phyloP scores from a whole-genome alignment of 2,888 invertebrate genomes.

The Notodonta dromedarius region DNA sequence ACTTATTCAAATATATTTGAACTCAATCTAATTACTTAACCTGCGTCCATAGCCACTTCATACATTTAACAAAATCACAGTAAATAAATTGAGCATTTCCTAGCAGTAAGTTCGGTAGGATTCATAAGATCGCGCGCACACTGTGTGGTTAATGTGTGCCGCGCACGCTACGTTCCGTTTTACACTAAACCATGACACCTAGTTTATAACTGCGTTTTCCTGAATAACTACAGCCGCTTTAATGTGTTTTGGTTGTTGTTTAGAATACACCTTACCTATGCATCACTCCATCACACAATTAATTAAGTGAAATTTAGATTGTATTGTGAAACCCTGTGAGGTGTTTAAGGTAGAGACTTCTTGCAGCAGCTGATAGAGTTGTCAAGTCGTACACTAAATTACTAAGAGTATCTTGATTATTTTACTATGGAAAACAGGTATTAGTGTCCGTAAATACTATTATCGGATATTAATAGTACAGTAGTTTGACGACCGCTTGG shows the following conservation, averaged over 20 bases:
- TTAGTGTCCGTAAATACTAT: no score
- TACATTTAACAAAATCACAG: conserved; percentile 8
- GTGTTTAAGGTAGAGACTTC: no score
- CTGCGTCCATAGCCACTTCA: not conserved
- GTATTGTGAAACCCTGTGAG: not conserved
- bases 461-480: no score
- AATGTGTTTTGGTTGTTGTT: not conserved
- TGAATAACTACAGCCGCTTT: conserved; percentile 12
- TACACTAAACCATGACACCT: conserved; percentile 36
- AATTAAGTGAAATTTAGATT: not conserved
- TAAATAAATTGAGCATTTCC: conserved; percentile 7
- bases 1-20: no score
- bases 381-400: no score
- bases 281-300: no score
- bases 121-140: conserved; percentile 43
- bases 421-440: no score
- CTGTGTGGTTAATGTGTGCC: conserved; percentile 39
- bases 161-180: conserved; percentile 47
- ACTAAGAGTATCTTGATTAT: no score
- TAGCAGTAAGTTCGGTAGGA: conserved; percentile 30
- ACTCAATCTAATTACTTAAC: no score
- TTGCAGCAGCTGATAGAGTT: no score
- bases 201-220: conserved; percentile 35
- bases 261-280: not conserved
- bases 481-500: no score